Evolutionary conservation across 2,113 vertebrate genomes (phyloP).

Genomic region (Tichodroma muraria): DNA sequence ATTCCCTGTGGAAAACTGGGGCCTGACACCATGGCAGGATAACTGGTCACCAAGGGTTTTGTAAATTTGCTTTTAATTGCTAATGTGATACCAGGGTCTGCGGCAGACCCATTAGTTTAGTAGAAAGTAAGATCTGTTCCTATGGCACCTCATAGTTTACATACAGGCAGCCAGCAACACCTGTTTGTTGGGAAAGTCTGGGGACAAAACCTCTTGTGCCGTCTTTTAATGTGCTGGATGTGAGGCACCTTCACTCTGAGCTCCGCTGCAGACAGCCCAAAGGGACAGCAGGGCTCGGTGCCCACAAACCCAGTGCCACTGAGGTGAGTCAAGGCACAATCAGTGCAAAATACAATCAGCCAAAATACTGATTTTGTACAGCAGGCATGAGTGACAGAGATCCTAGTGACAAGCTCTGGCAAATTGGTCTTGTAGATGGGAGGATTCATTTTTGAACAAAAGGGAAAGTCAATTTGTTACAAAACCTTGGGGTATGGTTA

Average conservation of each 20-base stretch:
- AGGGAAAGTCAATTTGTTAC: neutral
- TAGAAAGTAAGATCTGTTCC: neutral
- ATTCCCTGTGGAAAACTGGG: neutral
- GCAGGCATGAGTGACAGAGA: neutral
- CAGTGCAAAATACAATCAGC: too few species aligned
- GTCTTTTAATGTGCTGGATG: neutral
- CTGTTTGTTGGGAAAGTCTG: neutral
- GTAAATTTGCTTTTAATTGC: neutral
- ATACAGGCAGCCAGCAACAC: neutral
- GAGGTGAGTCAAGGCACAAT: too few species aligned
- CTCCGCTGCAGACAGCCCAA: neutral
- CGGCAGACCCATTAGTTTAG: accelerated
- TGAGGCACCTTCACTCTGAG: neutral
- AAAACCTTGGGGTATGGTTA: neutral
- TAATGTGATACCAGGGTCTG: neutral
- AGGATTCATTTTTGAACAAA: neutral
- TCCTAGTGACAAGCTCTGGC: neutral
- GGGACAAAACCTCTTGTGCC: neutral
- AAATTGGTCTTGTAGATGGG: neutral
- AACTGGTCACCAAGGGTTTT: neutral
- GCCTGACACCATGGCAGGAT: neutral
- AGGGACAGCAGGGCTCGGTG: neutral
- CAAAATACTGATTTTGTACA: neutral
- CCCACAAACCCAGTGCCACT: neutral
- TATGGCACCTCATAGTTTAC: neutral